phyloP scores from a whole-genome alignment of 2,888 invertebrate genomes.

The Blera fallax region DNA sequence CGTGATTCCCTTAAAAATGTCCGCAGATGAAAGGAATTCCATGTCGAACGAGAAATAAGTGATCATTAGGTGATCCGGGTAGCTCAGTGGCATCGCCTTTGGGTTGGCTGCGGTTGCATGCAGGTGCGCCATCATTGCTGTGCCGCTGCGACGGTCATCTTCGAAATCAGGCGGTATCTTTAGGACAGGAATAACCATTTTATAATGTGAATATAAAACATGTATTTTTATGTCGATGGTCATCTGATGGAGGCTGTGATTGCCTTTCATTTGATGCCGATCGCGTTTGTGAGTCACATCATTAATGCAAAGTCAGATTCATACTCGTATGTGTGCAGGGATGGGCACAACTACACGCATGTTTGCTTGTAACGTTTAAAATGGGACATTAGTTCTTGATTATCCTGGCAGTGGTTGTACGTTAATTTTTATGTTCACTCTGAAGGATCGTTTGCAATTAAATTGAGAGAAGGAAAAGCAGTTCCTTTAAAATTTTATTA shows the following conservation, averaged over 20 bases:
- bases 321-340: conserved; percentile 2
- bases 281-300: conserved; percentile 71
- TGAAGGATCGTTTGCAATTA: conserved; percentile 53
- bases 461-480: conserved; percentile 41
- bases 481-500: conserved; percentile 38
- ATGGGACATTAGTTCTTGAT: conserved; percentile 59
- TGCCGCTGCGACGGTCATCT: conserved; percentile 32
- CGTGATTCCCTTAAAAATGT: conserved; percentile 74
- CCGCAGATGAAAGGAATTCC: conserved; percentile 77
- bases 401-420: conserved; percentile 35
- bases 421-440: conserved; percentile 56
- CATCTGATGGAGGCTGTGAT: conserved; percentile 70
- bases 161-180: conserved; percentile 65
- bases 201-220: conserved; percentile 74
- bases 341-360: conserved; percentile 45
- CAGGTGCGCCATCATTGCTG: conserved; percentile 52
- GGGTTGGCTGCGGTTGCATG: conserved; percentile 60
- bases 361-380: conserved; percentile 60
- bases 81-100: conserved; percentile 68
- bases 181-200: conserved; percentile 68
- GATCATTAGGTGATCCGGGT: conserved; percentile 76
- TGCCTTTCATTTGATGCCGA: conserved; percentile 70
- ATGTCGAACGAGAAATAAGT: conserved; percentile 77
- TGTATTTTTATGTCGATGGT: conserved; percentile 74
- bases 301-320: conserved; percentile 61